Evolutionary conservation across 2,113 vertebrate genomes (phyloP), one percentile per base, ranked within the genome.

Genomic region (Catharus minimus): DNA sequence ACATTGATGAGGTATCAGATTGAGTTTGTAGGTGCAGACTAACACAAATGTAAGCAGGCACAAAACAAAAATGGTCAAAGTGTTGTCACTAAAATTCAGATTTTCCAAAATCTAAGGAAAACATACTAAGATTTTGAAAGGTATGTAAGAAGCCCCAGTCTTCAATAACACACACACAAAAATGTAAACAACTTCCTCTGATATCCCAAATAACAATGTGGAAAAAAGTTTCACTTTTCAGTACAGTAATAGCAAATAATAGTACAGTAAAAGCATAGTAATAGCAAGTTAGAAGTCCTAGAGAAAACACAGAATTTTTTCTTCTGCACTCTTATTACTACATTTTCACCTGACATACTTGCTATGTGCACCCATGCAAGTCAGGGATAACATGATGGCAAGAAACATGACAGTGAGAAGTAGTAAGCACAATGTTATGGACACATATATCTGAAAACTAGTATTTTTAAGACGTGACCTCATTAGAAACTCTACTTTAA

Each of bases 361-460:
- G 30, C 30, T 61, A 4, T 2, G 13, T 16, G 32, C 17, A 19
- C n/a, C 52, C 26, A 27, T 23, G 30, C 0, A 0, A 66, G 41
- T 36, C 55, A 53, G 18, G 24, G 24, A 39, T 18, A 67, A 80
- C 0, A 10, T 1, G 17, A 81, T 15, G 28, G 65, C 64, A 83
- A 53, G 32, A 71, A 74, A 50, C 17, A 10, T 3, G 15, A 53
- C 50, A 73, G 67, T 26, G 27, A 89, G 15, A 57, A 57, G 27
- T 23, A 56, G 15, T 17, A 65, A 73, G 19, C 18, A 38, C 55
- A 26, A 14, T 19, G 28, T 26, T 50, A 65, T 2, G 3, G 56
- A 79, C 8, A 67, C 32, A 52, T 11, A 1, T 36, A 66, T 33
- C 57, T 78, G 62, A 66, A 49, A 60, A 53, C 15, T 15, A 18